Evolutionary conservation across 2,797 vertebrate genomes (phyloP), one percentile per base, ranked within the genome.

Genomic region (Tangara arthus): DNA sequence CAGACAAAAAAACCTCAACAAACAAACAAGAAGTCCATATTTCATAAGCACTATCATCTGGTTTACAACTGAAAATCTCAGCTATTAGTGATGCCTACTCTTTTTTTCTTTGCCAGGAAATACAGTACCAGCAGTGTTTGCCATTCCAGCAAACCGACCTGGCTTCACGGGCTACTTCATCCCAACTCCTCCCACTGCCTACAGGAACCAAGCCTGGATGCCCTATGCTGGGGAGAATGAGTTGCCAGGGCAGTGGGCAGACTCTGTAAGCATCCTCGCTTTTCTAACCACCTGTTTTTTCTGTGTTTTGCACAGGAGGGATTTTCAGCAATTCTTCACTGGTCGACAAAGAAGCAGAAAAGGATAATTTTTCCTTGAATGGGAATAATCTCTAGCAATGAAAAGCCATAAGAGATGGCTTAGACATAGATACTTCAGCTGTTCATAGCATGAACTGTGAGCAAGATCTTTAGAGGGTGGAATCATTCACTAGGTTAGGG

Each of bases 141-240:
- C 99, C 97, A 99, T 99, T 95, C 99, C 99, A 95, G 98, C 99
- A 95, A 98, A 98, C 96, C 98, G 98, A 96, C 96, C 99, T 5
- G 99, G 98, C 94, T 99, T 99, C 98, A 98, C 99, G 0, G 99
- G 99, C 87, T 99, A 99, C 97, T 99, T 99, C 94, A 99, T 99
- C 93, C 99, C 99, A 66, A 98, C 99, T 3, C 99, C 99, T 18
- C 98, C 99, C 73, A 98, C 98, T 0, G 99, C 99, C 56, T 99
- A 99, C 94, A 98, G 99, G 95, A 99, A 98, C 97, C 99, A 99
- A 32, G 99, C 98, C 93, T 99, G 99, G 99, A 99, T 99, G 99
- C 99, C 99, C 79, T 99, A 99, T 49, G 98, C 99, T 23, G 99
- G 98, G 69, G 99, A 99, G 87, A 99, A 98, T 20, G 99, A 99